Conservation (phyloP, 2,113 vertebrate genomes). For the Lasiurus borealis region DNA sequence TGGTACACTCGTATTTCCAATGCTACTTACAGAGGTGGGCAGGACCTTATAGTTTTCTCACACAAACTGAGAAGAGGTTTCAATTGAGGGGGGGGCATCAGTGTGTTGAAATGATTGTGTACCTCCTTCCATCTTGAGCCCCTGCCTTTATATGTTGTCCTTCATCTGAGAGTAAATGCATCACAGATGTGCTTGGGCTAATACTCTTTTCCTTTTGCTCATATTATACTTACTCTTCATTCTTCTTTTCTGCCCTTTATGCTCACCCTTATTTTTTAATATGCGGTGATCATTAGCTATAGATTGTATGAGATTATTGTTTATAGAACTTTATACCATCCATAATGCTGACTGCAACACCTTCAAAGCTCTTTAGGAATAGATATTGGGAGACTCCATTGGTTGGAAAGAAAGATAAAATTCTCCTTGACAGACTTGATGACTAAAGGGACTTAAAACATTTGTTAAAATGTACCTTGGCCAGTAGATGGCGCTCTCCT, state of each 20-base stretch:
- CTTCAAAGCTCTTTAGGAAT: conserved; percentile 24
- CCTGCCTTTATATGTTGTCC: background rate
- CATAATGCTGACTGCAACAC: background rate
- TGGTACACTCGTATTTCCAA: background rate
- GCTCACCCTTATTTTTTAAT: background rate
- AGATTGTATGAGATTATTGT: background rate
- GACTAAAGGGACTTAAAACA: background rate
- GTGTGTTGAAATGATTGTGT: background rate
- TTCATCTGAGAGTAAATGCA: background rate
- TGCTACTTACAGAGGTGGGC: background rate
- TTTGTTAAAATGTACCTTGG: background rate
- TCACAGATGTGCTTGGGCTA: background rate
- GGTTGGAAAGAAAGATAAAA: background rate
- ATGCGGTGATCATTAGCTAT: background rate
- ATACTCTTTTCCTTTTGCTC: background rate
- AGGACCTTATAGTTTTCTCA: background rate
- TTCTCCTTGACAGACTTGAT: background rate
- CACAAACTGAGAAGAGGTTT: background rate
- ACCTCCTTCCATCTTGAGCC: background rate
- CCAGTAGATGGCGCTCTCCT: conserved; percentile 86
- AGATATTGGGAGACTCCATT: background rate
- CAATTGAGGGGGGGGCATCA: background rate
- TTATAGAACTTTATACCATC: background rate
- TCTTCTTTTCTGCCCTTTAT: background rate
- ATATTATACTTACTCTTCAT: background rate